Evolutionary conservation across 2,888 invertebrate species (phyloP).

Genomic region (Parnassius smintheus): DNA sequence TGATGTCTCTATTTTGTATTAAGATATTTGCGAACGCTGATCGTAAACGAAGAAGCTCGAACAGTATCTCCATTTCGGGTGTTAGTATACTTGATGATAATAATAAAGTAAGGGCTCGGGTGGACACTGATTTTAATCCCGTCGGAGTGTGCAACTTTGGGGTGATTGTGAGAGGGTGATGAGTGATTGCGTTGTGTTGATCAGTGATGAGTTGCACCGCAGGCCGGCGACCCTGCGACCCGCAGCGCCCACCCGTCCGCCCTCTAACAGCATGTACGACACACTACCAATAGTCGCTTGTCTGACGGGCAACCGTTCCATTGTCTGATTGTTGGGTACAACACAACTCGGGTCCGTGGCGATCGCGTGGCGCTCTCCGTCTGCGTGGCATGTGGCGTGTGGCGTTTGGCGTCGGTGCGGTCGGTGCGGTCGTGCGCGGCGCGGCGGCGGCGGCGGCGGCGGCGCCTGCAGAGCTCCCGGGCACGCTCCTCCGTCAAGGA

Average conservation of each 20-base stretch:
- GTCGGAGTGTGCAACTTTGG: conserved; percentile 43
- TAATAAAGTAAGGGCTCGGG: conserved; percentile 52
- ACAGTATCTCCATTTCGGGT: conserved; percentile 38
- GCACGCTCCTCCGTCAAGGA: conserved; percentile 96
- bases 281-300: conserved; percentile 80
- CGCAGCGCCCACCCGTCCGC: conserved; percentile 66
- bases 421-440: conserved; percentile 36
- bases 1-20: conserved; percentile 62
- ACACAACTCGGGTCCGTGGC: conserved; percentile 81
- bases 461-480: conserved; percentile 86
- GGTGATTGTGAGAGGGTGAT: conserved; percentile 37
- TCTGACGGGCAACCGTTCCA: conserved; percentile 83
- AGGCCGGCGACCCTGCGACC: conserved; percentile 46
- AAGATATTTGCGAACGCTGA: conserved; percentile 55
- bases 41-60: conserved; percentile 44
- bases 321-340: conserved; percentile 83
- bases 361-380: conserved; percentile 77
- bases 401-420: conserved; percentile 40
- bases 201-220: conserved; percentile 33
- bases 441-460: conserved; percentile 34
- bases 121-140: conserved; percentile 62
- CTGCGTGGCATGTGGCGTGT: conserved; percentile 63
- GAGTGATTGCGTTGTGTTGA: conserved; percentile 15
- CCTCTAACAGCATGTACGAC: conserved; percentile 80
- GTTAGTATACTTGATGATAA: conserved; percentile 48